Base-by-base conservation (phyloP, 64 coral and sea anemone genomes). In the Pocillopora verrucosa region DNA sequence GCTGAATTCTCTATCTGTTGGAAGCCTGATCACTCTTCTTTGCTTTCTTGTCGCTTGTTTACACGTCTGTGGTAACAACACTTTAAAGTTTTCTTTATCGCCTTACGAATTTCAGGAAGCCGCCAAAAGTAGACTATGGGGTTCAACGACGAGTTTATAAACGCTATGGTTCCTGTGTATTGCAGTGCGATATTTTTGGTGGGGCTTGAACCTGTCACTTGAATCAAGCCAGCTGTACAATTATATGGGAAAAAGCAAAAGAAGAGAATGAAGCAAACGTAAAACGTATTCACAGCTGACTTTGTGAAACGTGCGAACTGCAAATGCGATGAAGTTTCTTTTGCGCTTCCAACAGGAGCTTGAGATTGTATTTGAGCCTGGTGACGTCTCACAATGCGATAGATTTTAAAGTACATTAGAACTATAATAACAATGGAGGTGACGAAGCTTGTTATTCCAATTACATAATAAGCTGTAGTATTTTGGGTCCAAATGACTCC, bases 131-230 rank as follows among this genome's bases (percentile, higher is more conserved):
- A 92, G 14, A 92, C 65, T 19, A 56, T 69, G 5, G 91, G 84
- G 30, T 92, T 92, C 22, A 80, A 10, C 1, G 91, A 77, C 5
- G 91, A 92, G 57, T 92, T 92, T 3, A 87, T 62, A 87, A 92
- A 88, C 11, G 73, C 59, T 30, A 82, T 22, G 26, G 91, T 92
- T 57, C 86, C 78, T 19, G 87, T 58, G 57, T 80, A 69, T 61
- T 92, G 84, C n/a, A 87, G 76, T 9, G 65, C 76, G 1, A 86
- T 87, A 24, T 81, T 62, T 64, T 87, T 80, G 76, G 30, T 74
- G 5, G 61, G 12, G 56, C 74, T 92, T 25, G 59, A 17, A 24
- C 85, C 76, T 13, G 87, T 76, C 34, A 90, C 34, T 68, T 89
- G 83, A 63, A 94, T 87, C 34, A 61, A 65, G 77, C 76, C 61